Conservation (phyloP, 2,797 vertebrate genomes). For the Pelochelys cantorii region DNA sequence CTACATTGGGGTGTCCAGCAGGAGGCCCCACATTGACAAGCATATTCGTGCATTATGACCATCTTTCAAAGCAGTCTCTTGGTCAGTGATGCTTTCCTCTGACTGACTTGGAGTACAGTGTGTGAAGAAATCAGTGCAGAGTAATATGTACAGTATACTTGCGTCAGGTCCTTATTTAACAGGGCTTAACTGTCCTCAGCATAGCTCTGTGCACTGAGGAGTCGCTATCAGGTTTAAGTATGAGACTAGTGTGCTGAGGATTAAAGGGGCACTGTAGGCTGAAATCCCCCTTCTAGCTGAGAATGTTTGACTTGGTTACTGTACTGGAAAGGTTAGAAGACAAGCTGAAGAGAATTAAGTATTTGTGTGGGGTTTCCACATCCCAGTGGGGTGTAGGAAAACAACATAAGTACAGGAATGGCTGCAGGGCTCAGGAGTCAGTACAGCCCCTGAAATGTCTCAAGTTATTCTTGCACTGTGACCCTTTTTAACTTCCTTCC, state of each 20-base stretch:
- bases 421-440: neutral
- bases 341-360: too few relatives aligned
- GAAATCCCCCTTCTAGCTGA: neutral
- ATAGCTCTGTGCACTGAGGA: neutral
- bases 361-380: neutral
- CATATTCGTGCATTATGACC: neutral
- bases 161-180: slow-evolving; percentile 52
- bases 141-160: slow-evolving; percentile 43
- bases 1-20: neutral
- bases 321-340: neutral
- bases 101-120: neutral
- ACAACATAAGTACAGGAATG: neutral
- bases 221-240: neutral
- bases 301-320: slow-evolving; percentile 25
- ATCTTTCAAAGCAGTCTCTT: rapidly evolving
- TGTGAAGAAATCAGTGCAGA: neutral
- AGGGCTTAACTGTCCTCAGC: slow-evolving; percentile 72
- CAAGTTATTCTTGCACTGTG: neutral
- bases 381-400: neutral
- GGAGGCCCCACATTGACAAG: neutral
- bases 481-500: neutral
- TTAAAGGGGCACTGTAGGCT: slow-evolving; percentile 36
- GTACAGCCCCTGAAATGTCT: neutral
- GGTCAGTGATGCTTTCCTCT: neutral
- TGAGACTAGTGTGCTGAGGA: slow-evolving; percentile 48